Conservation (phyloP, 2,888 invertebrate genomes). For the Lasioglossum zephyrum region DNA sequence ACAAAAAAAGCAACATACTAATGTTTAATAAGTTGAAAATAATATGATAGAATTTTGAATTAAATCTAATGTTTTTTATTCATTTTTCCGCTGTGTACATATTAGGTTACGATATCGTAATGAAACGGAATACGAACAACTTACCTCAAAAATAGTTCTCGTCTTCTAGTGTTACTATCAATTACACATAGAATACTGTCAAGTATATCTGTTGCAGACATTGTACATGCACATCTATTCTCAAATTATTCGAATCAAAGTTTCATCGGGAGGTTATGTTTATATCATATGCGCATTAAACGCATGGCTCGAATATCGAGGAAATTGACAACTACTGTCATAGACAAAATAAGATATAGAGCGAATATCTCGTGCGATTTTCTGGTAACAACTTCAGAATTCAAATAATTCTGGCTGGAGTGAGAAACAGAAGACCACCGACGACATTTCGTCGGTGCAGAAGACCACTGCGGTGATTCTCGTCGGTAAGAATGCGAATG, state of each 20-base stretch:
- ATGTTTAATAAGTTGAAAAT: too few relatives aligned
- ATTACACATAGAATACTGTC: conserved; percentile 68
- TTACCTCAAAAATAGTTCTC: conserved; percentile 82
- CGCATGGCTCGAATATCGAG: not conserved
- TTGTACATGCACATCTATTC: conserved; percentile 55
- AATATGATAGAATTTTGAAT: too few relatives aligned
- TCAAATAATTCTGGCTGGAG: too few relatives aligned
- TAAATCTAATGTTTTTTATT: too few relatives aligned
- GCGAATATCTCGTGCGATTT: not conserved
- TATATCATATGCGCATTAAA: not conserved
- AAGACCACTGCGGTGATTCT: too few relatives aligned
- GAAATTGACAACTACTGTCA: not conserved
- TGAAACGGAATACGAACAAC: not conserved
- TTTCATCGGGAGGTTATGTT: conserved; percentile 29
- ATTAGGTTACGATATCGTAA: conserved; percentile 35
- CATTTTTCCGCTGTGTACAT: too few relatives aligned
- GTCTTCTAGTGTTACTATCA: conserved; percentile 75
- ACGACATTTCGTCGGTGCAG: too few relatives aligned
- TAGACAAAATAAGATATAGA: not conserved
- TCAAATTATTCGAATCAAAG: not conserved
- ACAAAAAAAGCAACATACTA: too few relatives aligned
- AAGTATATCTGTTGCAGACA: conserved; percentile 69
- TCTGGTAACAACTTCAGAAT: not conserved
- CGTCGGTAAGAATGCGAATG: too few relatives aligned
- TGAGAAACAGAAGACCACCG: too few relatives aligned